Evolutionary conservation across 2,113 vertebrate species (phyloP).

Genomic region (Nibea coibor): DNA sequence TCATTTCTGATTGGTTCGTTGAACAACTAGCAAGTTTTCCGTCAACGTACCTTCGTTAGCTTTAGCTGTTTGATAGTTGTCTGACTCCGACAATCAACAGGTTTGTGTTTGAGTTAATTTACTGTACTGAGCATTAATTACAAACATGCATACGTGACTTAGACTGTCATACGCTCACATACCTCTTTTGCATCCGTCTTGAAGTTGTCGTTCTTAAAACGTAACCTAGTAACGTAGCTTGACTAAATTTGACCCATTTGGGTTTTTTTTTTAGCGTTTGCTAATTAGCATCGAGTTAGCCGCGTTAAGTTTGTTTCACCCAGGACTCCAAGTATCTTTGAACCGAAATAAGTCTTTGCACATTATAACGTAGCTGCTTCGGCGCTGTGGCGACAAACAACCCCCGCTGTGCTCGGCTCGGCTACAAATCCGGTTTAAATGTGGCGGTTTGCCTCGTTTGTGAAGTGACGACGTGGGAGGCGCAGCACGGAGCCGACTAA

Average conservation of each 20-base stretch:
- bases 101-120: conserved; percentile 41
- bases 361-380: background rate
- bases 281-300: conserved; percentile 60
- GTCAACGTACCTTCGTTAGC: background rate
- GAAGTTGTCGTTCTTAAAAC: background rate
- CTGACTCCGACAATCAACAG: conserved; percentile 69
- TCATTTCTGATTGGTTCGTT: conserved; percentile 49
- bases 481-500: conserved; percentile 53
- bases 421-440: conserved; percentile 59
- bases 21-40: background rate
- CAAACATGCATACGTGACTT: background rate
- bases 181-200: background rate
- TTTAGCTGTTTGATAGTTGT: conserved; percentile 10
- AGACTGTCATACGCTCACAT: background rate
- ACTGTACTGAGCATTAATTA: background rate
- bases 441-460: conserved; percentile 68
- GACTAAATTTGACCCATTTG: background rate
- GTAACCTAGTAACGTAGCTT: background rate
- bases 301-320: conserved; percentile 11
- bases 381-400: background rate
- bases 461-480: conserved; percentile 73
- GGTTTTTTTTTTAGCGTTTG: conserved; percentile 13
- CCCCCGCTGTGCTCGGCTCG: background rate
- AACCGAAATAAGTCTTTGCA: background rate
- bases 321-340: too few species aligned